phyloP scores from a whole-genome alignment of 2,888 invertebrate genomes.

The Amiota communis region DNA sequence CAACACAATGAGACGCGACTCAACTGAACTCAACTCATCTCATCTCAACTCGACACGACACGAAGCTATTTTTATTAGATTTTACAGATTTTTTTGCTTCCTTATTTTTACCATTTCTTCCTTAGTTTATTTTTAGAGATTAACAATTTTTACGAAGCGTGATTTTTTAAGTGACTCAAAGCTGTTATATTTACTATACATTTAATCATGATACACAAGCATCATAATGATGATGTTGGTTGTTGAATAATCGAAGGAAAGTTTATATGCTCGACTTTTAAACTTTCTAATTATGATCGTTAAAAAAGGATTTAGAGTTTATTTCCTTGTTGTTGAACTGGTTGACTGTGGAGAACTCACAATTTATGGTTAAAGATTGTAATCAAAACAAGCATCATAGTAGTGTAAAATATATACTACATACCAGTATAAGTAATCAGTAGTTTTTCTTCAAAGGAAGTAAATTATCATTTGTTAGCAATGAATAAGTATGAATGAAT shows the following conservation, averaged over 20 bases:
- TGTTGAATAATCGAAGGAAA: conserved; percentile 23
- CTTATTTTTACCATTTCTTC: too few relatives aligned
- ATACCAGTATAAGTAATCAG: neutral
- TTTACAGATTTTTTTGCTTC: neutral
- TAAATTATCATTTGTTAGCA: neutral
- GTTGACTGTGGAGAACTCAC: neutral
- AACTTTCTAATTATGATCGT: conserved; percentile 43
- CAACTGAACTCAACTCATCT: conserved; percentile 12
- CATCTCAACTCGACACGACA: neutral
- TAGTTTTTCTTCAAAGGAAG: neutral
- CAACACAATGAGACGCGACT: neutral
- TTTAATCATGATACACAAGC: conserved; percentile 16
- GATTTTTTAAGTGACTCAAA: conserved; percentile 34
- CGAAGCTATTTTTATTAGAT: conserved; percentile 33
- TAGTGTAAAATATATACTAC: neutral
- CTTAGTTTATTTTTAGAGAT: conserved; percentile 47
- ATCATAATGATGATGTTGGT: conserved; percentile 16
- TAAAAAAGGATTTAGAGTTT: conserved; percentile 27
- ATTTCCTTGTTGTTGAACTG: conserved; percentile 14
- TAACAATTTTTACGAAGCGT: conserved; percentile 46
- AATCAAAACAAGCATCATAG: neutral
- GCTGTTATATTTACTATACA: conserved; percentile 1
- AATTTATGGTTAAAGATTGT: neutral
- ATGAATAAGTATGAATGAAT: too few relatives aligned
- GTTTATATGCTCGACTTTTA: conserved; percentile 1